Conservation (phyloP, 2,797 vertebrate species). For the Centropyge bicolor region DNA sequence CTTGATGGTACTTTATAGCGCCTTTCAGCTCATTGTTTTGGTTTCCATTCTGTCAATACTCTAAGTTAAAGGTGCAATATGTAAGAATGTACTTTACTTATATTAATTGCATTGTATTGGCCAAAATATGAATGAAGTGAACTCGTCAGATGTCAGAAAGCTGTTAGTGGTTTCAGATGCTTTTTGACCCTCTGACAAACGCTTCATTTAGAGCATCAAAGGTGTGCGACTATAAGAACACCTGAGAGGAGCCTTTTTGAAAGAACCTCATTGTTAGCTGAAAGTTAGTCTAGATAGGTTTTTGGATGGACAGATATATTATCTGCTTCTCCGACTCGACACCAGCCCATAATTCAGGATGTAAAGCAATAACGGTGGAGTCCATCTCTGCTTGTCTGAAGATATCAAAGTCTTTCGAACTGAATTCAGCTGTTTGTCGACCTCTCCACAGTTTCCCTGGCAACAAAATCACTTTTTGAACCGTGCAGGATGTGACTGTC, state of each 20-base stretch:
- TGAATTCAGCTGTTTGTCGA: conserved; percentile 66
- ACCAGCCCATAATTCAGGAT: conserved; percentile 4
- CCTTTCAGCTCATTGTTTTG: not conserved
- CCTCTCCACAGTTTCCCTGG: conserved; percentile 80
- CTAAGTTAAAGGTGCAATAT: too few species aligned
- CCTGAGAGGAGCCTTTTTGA: not conserved
- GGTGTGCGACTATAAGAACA: not conserved
- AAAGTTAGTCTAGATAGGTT: not conserved
- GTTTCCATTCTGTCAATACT: not conserved
- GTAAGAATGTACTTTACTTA: too few species aligned
- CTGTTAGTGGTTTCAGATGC: not conserved
- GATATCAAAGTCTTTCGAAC: conserved; percentile 35
- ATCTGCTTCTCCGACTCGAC: not conserved
- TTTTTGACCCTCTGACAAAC: not conserved
- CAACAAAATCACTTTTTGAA: conserved; percentile 52
- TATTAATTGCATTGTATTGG: too few species aligned
- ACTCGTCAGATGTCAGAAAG: not conserved
- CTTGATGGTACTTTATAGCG: not conserved
- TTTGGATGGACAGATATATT: not conserved
- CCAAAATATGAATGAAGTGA: too few species aligned
- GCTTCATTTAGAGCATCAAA: not conserved
- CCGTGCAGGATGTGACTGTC: conserved; percentile 18
- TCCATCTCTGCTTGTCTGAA: conserved; percentile 50
- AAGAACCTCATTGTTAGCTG: not conserved
- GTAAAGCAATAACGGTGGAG: conserved; percentile 8